A percentile compares a stretch with the other conserved stretches of the same genome.
phyloP scores from a whole-genome alignment of 2,888 invertebrate genomes.

The Lacanobia wlatinum region DNA sequence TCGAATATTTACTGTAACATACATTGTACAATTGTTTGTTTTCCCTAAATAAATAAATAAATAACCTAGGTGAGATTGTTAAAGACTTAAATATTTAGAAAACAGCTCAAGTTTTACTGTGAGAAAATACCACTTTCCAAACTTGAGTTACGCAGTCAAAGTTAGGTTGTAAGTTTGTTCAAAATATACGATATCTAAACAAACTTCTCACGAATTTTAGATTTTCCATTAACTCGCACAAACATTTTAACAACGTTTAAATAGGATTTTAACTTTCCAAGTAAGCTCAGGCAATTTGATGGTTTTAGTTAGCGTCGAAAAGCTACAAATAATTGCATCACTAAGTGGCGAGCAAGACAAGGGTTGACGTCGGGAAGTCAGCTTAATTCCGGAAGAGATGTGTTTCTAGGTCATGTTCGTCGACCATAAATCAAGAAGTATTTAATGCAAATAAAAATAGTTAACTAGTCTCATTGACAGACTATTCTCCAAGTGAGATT shows the following conservation, averaged over 20 bases:
- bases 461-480: background rate
- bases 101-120: background rate
- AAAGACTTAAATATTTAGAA: background rate
- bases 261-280: slow-evolving; percentile 14
- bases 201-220: background rate
- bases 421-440: background rate
- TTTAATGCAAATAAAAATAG: background rate
- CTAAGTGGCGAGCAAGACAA: slow-evolving; percentile 28
- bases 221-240: background rate
- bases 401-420: background rate
- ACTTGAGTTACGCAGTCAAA: background rate
- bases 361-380: slow-evolving; percentile 16
- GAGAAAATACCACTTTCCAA: background rate
- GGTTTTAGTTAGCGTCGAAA: slow-evolving; percentile 6
- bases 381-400: slow-evolving; percentile 6
- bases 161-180: background rate
- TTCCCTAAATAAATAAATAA: too few relatives aligned
- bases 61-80: too few relatives aligned
- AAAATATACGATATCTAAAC: background rate
- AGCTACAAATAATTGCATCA: slow-evolving; percentile 38
- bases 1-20: too few relatives aligned
- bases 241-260: slow-evolving; percentile 24
- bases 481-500: background rate
- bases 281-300: slow-evolving; percentile 24
- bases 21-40: too few relatives aligned